These are phyloP conservation scores for Ernsta delagoae DNA, from an alignment of 2,888 invertebrate species.

Conservation along the genomic window DNA sequence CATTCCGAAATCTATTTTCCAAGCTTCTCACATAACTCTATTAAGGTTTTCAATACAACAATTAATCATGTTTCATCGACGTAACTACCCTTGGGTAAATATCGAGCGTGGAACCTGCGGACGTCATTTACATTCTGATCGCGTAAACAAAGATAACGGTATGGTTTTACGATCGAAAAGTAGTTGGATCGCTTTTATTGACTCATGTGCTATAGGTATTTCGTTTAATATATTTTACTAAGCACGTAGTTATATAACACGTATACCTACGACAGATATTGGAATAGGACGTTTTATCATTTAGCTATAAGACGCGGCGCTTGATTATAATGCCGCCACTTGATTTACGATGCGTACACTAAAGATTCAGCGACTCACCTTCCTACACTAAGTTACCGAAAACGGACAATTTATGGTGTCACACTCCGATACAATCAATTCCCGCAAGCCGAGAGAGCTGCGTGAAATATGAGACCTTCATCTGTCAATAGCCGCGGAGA, in stretches of 20 bases:
- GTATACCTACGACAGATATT: slow-evolving; percentile 70
- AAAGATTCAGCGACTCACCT: slow-evolving; percentile 62
- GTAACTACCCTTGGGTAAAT: slow-evolving; percentile 37
- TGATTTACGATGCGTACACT: slow-evolving; percentile 77
- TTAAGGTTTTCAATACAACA: neutral
- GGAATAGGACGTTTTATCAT: slow-evolving; percentile 76
- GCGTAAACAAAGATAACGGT: slow-evolving; percentile 62
- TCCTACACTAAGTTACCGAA: slow-evolving; percentile 63
- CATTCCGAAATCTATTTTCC: neutral
- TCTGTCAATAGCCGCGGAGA: slow-evolving; percentile 64
- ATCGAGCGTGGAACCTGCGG: slow-evolving; percentile 42
- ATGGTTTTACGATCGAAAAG: slow-evolving; percentile 61
- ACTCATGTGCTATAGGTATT: slow-evolving; percentile 38
- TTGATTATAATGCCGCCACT: slow-evolving; percentile 75
- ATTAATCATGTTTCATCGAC: slow-evolving; percentile 33
- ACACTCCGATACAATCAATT: slow-evolving; percentile 71
- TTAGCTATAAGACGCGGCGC: slow-evolving; percentile 60
- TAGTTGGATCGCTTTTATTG: slow-evolving; percentile 64
- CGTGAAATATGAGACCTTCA: slow-evolving; percentile 70
- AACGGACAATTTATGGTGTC: slow-evolving; percentile 75
- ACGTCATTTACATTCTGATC: slow-evolving; percentile 53
- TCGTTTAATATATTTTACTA: no score
- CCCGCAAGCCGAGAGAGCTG: slow-evolving; percentile 57
- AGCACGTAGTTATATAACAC: no score
- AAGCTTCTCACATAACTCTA: neutral